Evolutionary conservation across 2,888 invertebrate species (phyloP).

Genomic region (Tetragnatha montana): DNA sequence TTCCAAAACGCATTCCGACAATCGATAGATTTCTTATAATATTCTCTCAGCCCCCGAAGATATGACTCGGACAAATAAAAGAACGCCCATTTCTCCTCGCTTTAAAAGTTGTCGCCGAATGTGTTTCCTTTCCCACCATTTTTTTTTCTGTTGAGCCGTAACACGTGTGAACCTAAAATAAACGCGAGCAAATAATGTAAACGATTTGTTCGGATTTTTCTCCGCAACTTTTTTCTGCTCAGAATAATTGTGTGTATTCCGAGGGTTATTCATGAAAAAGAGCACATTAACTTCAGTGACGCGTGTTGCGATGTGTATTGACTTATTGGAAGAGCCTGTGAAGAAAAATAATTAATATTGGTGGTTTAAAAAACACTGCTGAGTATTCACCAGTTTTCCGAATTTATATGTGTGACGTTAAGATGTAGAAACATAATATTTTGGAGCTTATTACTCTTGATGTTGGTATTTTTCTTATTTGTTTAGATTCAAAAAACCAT

Average conservation of each 20-base stretch:
- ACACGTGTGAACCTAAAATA: neutral
- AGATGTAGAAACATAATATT: too few species aligned
- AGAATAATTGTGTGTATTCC: neutral
- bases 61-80: neutral
- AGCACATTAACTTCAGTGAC: neutral
- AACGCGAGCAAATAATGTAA: constrained; percentile 19
- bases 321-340: too few species aligned
- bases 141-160: constrained; percentile 3
- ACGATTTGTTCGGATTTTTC: constrained; percentile 6
- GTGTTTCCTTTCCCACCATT: constrained; percentile 14
- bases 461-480: too few species aligned
- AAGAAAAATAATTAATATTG: too few species aligned
- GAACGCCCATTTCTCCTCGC: constrained; percentile 1
- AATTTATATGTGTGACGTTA: too few species aligned
- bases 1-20: constrained; percentile 12
- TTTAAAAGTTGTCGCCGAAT: constrained; percentile 27
- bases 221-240: neutral
- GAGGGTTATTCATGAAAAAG: neutral
- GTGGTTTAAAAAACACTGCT: too few species aligned
- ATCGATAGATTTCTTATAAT: constrained; percentile 8
- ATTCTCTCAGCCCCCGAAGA: neutral
- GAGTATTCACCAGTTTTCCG: too few species aligned
- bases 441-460: too few species aligned
- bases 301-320: too few species aligned
- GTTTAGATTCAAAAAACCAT: too few species aligned